phyloP scores from a whole-genome alignment of 2,113 vertebrate species.

The Solea solea region DNA sequence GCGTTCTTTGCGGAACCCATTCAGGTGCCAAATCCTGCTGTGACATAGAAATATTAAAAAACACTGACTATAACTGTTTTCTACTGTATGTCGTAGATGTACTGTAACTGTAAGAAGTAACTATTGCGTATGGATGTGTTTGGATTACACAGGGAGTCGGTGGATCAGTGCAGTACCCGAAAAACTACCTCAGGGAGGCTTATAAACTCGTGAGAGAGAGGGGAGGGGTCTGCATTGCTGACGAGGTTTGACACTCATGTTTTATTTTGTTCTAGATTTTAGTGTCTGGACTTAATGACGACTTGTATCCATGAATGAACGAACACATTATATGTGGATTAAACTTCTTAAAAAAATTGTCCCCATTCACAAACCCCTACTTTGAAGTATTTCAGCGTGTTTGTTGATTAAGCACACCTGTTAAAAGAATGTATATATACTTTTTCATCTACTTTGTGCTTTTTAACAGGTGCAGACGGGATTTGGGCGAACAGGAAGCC shows the following conservation, averaged over 20 bases:
- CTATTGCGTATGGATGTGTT: conserved; percentile 5
- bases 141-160: conserved; percentile 85
- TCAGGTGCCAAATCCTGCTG: conserved; percentile 80
- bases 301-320: background rate
- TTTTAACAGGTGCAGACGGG: conserved; percentile 91
- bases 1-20: conserved; percentile 95
- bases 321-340: too few species aligned
- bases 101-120: background rate
- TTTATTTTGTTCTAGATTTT: background rate
- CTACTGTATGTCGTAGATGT: too few species aligned
- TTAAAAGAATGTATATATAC: background rate
- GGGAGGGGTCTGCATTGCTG: conserved; percentile 90
- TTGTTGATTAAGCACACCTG: too few species aligned
- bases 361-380: too few species aligned
- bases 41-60: background rate
- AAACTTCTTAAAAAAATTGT: too few species aligned
- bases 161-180: conserved; percentile 92
- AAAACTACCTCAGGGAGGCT: conserved; percentile 88
- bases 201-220: conserved; percentile 86
- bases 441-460: background rate
- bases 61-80: too few species aligned
- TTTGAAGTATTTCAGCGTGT: too few species aligned
- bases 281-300: background rate
- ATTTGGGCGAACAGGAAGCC: conserved; percentile 90
- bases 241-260: conserved; percentile 85